phyloP scores from a whole-genome alignment of 1,140 invertebrate species.

The Proctacanthus coquilletti region DNA sequence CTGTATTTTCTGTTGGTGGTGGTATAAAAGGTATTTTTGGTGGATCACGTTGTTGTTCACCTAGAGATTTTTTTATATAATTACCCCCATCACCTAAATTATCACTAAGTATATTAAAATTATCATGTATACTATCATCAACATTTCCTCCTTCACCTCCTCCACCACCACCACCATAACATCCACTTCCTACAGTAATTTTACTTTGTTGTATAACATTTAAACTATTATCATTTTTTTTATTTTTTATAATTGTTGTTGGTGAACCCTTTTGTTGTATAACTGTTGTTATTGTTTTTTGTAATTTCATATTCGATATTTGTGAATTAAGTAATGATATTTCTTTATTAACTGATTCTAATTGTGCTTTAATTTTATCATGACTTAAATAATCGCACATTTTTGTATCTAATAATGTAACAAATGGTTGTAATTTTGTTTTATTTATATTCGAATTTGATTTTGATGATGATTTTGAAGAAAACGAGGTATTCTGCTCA shows the following conservation, averaged over 20 bases:
- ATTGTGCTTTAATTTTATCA: constrained; percentile 11
- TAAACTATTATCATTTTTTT: no score
- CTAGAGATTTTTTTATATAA: constrained; percentile 17
- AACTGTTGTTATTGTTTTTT: not conserved
- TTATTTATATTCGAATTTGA: not conserved
- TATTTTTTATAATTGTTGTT: not conserved
- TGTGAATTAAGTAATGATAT: constrained; percentile 22
- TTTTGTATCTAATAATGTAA: not conserved
- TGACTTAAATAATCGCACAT: constrained; percentile 1
- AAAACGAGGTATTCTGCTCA: no score
- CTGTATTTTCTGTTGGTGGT: no score
- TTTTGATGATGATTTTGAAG: not conserved
- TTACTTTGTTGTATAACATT: no score
- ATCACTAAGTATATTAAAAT: no score
- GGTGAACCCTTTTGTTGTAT: not conserved
- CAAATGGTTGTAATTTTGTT: no score
- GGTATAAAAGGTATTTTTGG: no score
- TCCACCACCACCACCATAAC: no score
- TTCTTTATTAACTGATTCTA: constrained; percentile 25
- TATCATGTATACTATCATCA: constrained; percentile 16
- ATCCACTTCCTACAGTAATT: no score
- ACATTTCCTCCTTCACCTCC: no score
- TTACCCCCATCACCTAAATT: constrained; percentile 15
- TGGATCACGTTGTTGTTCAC: no score
- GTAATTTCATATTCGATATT: constrained; percentile 21